Conservation (phyloP, 2,797 vertebrate genomes). For the Microhierax caerulescens region DNA sequence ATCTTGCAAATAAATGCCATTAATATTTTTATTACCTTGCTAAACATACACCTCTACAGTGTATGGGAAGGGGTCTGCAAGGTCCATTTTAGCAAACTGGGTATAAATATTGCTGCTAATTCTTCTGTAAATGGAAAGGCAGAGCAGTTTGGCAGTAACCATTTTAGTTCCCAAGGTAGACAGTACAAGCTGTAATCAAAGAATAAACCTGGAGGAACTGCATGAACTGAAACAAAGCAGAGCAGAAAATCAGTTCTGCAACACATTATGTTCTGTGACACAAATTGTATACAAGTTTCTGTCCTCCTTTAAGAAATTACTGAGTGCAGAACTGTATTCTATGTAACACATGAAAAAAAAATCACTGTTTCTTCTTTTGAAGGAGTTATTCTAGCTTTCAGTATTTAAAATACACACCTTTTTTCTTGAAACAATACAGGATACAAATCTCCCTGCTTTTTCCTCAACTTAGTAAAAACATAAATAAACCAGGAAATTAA, state of each 20-base stretch:
- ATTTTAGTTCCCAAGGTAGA: neutral
- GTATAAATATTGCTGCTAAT: neutral
- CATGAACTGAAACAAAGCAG: neutral
- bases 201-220: neutral
- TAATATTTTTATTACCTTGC: neutral
- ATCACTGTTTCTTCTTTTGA: neutral
- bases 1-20: neutral
- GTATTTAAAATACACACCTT: neutral
- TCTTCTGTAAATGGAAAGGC: neutral
- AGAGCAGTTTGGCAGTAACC: neutral
- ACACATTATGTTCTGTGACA: neutral
- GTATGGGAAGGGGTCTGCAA: neutral
- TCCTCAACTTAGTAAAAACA: neutral
- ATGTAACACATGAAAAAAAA: neutral
- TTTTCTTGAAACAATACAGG: neutral
- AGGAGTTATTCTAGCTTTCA: neutral
- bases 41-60: neutral
- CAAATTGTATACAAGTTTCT: neutral
- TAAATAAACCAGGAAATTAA: conserved; percentile 52
- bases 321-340: neutral
- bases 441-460: neutral
- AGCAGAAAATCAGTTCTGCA: neutral
- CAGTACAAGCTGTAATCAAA: neutral
- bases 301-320: neutral
- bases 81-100: neutral